Conservation (phyloP, 2,888 invertebrate species). For the Malacosoma neustria region DNA sequence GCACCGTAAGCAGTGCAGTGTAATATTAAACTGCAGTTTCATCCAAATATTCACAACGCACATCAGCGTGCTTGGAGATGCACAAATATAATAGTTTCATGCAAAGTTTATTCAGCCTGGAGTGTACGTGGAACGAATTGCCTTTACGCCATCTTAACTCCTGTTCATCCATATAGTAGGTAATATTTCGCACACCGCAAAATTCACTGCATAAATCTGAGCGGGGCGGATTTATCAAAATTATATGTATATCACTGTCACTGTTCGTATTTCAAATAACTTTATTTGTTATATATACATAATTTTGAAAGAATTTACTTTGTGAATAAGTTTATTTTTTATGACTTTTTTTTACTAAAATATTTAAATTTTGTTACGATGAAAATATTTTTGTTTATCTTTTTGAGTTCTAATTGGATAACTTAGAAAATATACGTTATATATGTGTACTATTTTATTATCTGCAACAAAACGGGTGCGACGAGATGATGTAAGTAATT, state of each 20-base stretch:
- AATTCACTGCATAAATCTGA: no score
- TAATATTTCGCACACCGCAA: not conserved
- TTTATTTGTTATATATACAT: no score
- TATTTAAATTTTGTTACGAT: no score
- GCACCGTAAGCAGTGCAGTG: not conserved
- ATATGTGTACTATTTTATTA: conserved; percentile 45
- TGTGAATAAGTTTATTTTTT: no score
- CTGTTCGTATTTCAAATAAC: no score
- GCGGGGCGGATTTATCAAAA: no score
- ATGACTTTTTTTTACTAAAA: no score
- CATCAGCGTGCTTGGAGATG: not conserved
- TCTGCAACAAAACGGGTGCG: conserved; percentile 58
- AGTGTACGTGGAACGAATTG: not conserved
- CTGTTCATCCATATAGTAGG: no score
- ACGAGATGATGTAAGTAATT: conserved; percentile 71
- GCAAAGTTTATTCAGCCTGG: not conserved
- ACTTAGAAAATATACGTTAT: conserved; percentile 11
- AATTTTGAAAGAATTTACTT: no score
- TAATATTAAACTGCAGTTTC: not conserved
- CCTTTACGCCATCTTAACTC: no score
- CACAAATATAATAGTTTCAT: not conserved
- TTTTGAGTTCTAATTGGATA: not conserved
- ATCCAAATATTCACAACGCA: not conserved
- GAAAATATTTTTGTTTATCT: no score
- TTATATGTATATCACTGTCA: no score